Conservation (phyloP, 2,888 invertebrate species). For the Scaptomyza reducta region DNA sequence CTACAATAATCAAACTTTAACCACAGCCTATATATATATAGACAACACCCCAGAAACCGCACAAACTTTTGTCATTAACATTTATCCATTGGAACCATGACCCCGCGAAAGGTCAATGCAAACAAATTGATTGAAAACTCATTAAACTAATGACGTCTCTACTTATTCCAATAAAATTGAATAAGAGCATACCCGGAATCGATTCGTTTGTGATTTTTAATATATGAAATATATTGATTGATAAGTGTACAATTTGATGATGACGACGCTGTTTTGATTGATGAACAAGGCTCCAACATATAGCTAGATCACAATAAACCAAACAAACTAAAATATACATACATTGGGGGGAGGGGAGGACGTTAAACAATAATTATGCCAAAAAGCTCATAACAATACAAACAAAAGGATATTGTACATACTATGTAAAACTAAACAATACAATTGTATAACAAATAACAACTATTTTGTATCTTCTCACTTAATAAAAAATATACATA, state of each 20-base stretch:
- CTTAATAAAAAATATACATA: no score
- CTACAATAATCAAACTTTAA: slow-evolving; percentile 12
- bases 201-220: not conserved
- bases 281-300: not conserved
- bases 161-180: not conserved
- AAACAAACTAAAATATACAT: slow-evolving; percentile 13
- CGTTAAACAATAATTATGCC: slow-evolving; percentile 34
- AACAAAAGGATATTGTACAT: slow-evolving; percentile 47
- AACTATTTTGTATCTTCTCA: no score
- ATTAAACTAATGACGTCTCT: not conserved
- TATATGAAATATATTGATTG: not conserved
- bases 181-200: not conserved
- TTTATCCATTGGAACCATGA: slow-evolving; percentile 6
- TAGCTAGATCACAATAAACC: slow-evolving; percentile 17
- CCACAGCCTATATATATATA: not conserved
- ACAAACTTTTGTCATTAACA: not conserved
- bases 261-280: slow-evolving; percentile 14
- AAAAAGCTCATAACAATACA: slow-evolving; percentile 35
- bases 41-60: slow-evolving; percentile 11
- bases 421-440: slow-evolving; percentile 10
- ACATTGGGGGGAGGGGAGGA: no score
- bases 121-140: slow-evolving; percentile 11
- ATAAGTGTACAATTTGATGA: not conserved
- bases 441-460: not conserved
- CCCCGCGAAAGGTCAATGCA: slow-evolving; percentile 19